Evolutionary conservation across 2,888 invertebrate species (phyloP), one percentile per base, ranked within the genome.

Genomic region (Sarcophaga carnaria): DNA sequence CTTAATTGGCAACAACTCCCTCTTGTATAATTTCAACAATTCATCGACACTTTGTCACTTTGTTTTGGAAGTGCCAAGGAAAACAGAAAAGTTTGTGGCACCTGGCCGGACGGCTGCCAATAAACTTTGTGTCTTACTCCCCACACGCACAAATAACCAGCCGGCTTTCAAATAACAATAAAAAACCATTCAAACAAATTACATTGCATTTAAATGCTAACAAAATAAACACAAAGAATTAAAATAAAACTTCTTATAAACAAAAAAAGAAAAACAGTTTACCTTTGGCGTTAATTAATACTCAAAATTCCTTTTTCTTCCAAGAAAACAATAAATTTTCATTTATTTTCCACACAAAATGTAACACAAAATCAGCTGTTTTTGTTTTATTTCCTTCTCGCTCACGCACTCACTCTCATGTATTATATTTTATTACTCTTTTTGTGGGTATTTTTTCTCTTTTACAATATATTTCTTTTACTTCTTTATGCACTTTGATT

Each of bases 281-380:
- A 54, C 54, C 54, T 54, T 54, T 54, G 12, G 54, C 37, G 2
- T 8, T 0, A 3, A 5, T 14, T 14, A 54, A 54, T 54, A 14
- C 54, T 54, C 4, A 54, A 54, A 54, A 54, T 14, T 2, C 54
- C 54, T 54, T 54, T 17, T 54, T 54, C 2, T 14, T 54, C 4
- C 17, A 17, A 17, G 17, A 12, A 54, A 17, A 54, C 12, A 66
- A 49, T 12, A 27, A 60, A 77, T 37, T 45, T 64, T 5, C n/a
- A 64, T 72, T 49, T 17, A 20, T 49, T 63, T 27, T 76, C 70
- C 62, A 64, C 10, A 10, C 37, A 37, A 37, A 54, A 54, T 14
- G 54, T 22, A 64, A 64, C 45, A 54, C 17, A 27, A 66, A 49
- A 78, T 49, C 86, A 86, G 86, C 80, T 86, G 86, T 86, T 86